A percentile compares a stretch with the other conserved stretches of the same genome.
Evolutionary conservation across 1,140 invertebrate genomes (phyloP).

Genomic region (Trypoxylus dichotomus): DNA sequence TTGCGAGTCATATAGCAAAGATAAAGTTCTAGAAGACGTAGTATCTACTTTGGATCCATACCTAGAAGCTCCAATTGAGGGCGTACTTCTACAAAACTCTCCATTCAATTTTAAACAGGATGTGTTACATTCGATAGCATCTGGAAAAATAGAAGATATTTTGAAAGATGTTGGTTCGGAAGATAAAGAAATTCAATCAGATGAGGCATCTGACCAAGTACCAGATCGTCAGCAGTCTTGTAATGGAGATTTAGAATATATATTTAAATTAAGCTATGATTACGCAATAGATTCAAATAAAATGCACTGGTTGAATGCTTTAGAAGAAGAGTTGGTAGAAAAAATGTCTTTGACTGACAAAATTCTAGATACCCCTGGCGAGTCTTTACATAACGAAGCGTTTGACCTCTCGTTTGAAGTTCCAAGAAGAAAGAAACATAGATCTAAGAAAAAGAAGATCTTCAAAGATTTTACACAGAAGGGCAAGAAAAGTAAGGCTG

Average conservation of each 20-base stretch:
- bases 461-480: conserved; percentile 23
- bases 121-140: background rate
- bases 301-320: conserved; percentile 34
- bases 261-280: conserved; percentile 44
- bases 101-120: background rate
- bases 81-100: background rate
- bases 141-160: background rate
- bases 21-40: background rate
- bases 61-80: background rate
- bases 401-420: background rate
- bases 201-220: background rate
- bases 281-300: conserved; percentile 33
- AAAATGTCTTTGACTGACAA: conserved; percentile 1
- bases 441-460: background rate
- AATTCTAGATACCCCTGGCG: background rate
- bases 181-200: conserved; percentile 19
- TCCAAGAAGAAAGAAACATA: background rate
- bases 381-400: background rate
- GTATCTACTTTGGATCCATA: background rate
- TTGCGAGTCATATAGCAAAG: background rate
- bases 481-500: background rate
- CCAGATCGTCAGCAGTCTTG: background rate
- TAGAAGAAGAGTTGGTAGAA: conserved; percentile 17
- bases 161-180: background rate
- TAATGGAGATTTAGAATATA: conserved; percentile 35